Conservation (phyloP, 2,888 invertebrate genomes). For the Xestia c-nigrum region DNA sequence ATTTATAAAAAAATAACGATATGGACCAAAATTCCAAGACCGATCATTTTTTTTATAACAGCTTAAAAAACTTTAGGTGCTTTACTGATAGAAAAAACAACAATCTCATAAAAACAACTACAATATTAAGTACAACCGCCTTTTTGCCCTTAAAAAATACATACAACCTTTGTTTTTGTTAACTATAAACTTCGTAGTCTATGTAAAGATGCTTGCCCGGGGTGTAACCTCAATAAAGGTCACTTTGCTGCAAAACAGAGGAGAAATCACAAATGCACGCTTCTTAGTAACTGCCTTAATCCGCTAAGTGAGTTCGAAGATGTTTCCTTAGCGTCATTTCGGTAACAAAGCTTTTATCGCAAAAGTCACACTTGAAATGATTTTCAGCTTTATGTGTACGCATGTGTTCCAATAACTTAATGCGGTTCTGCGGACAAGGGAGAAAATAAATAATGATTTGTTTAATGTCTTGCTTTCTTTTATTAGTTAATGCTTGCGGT, state of each 20-base stretch:
- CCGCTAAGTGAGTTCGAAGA: not conserved
- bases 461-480: too few relatives aligned
- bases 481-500: not conserved
- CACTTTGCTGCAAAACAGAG: not conserved
- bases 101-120: too few relatives aligned
- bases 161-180: too few relatives aligned
- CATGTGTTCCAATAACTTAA: not conserved
- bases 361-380: not conserved
- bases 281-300: not conserved
- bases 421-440: not conserved
- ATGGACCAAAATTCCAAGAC: not conserved
- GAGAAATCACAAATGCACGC: not conserved
- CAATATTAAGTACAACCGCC: too few relatives aligned
- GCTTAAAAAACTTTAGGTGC: too few relatives aligned
- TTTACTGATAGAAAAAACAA: too few relatives aligned
- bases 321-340: not conserved
- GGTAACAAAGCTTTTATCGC: not conserved
- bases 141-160: too few relatives aligned
- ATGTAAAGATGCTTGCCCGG: too few relatives aligned
- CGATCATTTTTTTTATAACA: too few relatives aligned
- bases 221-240: not conserved
- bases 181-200: too few relatives aligned
- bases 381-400: not conserved
- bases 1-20: not conserved
- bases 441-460: not conserved